Conservation (phyloP, 1,140 invertebrate species). For the Hyles euphorbiae region DNA sequence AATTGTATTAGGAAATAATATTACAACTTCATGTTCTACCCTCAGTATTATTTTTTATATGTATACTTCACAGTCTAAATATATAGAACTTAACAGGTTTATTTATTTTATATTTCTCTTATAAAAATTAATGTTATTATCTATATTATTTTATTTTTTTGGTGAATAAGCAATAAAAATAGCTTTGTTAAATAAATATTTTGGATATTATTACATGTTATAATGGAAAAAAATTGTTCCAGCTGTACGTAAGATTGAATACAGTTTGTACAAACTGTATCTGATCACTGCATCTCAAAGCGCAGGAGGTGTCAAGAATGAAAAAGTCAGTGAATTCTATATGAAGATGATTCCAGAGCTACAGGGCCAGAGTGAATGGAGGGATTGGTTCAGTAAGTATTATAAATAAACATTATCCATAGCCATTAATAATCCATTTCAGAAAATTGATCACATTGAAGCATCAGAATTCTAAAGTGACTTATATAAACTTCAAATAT, state of each 20-base stretch:
- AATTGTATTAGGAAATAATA: neutral
- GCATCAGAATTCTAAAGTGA: too few species aligned
- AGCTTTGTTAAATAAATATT: neutral
- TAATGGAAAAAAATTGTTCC: conserved; percentile 28
- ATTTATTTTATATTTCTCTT: conserved; percentile 1
- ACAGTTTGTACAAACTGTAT: conserved; percentile 92
- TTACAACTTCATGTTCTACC: conserved; percentile 5
- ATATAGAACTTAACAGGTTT: too few species aligned
- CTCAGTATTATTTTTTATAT: neutral
- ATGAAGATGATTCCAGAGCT: conserved; percentile 90
- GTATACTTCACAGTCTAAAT: neutral
- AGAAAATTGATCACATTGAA: too few species aligned
- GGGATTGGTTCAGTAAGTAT: conserved; percentile 96
- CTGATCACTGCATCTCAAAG: conserved; percentile 84
- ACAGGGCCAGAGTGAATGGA: conserved; percentile 94
- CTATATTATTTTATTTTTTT: neutral
- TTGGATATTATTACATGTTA: too few species aligned
- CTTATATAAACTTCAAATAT: too few species aligned
- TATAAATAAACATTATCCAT: neutral
- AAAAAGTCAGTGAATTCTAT: conserved; percentile 94
- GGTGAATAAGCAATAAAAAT: neutral
- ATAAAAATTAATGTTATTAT: conserved; percentile 5
- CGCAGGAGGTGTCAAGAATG: conserved; percentile 85
- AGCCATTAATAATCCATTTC: neutral
- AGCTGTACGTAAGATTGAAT: conserved; percentile 92